A percentile compares a stretch with the other conserved stretches of the same genome.
phyloP scores from a whole-genome alignment of 2,113 vertebrate species.

The Pithys albifrons region DNA sequence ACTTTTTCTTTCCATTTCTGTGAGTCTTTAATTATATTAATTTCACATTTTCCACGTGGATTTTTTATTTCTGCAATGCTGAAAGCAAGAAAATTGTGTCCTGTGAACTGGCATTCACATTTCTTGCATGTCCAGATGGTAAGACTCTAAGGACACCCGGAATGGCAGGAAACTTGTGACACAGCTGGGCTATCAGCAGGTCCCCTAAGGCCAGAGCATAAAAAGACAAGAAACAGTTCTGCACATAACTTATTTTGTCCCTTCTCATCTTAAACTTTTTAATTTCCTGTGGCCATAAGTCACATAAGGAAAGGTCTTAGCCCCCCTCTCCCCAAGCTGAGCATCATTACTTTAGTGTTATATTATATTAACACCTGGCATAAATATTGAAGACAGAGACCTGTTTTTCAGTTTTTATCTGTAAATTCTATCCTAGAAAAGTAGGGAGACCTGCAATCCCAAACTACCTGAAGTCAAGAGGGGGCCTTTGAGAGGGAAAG shows the following conservation, averaged over 20 bases:
- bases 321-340: not conserved
- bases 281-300: slow-evolving; percentile 4
- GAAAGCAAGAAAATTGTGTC: not conserved
- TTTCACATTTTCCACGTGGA: not conserved
- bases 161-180: not conserved
- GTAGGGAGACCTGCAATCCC: not conserved
- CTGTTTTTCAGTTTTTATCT: not conserved
- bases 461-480: not conserved
- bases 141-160: not conserved
- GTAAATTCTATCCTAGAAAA: not conserved
- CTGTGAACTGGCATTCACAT: not conserved
- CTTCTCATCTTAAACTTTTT: not conserved
- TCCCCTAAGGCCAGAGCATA: not conserved
- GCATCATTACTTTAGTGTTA: not conserved
- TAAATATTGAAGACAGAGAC: not conserved
- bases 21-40: not conserved
- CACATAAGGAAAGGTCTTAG: not conserved
- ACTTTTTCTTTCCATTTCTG: not conserved
- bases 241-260: not conserved
- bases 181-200: not conserved
- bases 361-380: not conserved
- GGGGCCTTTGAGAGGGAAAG: not conserved
- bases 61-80: not conserved
- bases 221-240: not conserved
- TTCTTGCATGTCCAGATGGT: not conserved